phyloP scores from a whole-genome alignment of 2,888 invertebrate genomes.

The Drosophila antonietae region DNA sequence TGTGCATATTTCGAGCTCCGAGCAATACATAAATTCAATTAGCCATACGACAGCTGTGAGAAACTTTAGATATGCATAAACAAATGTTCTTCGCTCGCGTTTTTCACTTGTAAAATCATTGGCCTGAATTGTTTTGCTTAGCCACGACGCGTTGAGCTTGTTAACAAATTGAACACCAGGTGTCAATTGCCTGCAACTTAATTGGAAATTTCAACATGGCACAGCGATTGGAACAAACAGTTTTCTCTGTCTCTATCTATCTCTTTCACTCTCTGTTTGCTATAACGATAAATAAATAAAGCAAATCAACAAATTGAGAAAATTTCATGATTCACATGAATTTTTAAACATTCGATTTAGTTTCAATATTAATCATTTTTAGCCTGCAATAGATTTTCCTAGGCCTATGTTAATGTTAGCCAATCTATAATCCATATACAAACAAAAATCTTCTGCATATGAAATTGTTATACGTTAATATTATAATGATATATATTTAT shows the following conservation, averaged over 20 bases:
- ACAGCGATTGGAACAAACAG: background rate
- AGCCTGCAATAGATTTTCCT: background rate
- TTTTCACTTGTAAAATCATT: slow-evolving; percentile 15
- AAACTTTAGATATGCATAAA: slow-evolving; percentile 13
- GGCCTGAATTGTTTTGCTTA: slow-evolving; percentile 6
- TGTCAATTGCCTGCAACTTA: slow-evolving; percentile 53
- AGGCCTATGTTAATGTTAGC: background rate
- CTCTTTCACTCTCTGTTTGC: too few relatives aligned
- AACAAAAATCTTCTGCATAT: too few relatives aligned
- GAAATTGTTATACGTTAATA: too few relatives aligned
- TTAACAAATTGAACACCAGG: slow-evolving; percentile 55
- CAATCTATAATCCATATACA: background rate
- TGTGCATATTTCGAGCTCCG: slow-evolving; percentile 1
- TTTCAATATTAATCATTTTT: background rate
- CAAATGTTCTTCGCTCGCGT: background rate
- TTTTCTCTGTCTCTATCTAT: too few relatives aligned
- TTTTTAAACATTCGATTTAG: background rate
- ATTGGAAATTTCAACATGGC: slow-evolving; percentile 35
- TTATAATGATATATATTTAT: background rate
- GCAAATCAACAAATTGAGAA: background rate
- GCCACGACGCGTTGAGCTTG: slow-evolving; percentile 12
- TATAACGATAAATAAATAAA: background rate
- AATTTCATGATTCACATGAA: background rate
- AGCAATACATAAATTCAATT: slow-evolving; percentile 33
- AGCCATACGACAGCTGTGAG: slow-evolving; percentile 23